These are phyloP conservation scores for Archips crataeganus DNA, from an alignment of 2,888 invertebrate species.

Conservation along the genomic window DNA sequence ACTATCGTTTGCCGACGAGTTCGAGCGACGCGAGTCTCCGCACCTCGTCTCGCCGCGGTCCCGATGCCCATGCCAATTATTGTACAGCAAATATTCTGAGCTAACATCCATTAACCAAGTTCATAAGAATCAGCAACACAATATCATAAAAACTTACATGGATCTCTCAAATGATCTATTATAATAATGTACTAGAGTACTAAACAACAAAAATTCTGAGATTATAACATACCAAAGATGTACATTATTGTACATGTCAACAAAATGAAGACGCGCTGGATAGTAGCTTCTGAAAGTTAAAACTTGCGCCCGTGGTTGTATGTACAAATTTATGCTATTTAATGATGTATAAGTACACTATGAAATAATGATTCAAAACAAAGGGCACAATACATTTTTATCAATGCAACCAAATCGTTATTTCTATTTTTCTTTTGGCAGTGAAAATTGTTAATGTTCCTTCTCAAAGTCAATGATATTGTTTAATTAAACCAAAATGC, in stretches of 20 bases:
- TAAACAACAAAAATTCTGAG: constrained; percentile 2
- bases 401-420: constrained; percentile 11
- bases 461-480: constrained; percentile 21
- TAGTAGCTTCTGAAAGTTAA: neutral
- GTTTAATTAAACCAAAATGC: constrained; percentile 54
- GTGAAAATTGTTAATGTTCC: constrained; percentile 24
- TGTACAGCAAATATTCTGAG: constrained; percentile 52
- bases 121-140: constrained; percentile 73
- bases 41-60: constrained; percentile 10
- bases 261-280: neutral
- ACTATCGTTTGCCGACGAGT: constrained; percentile 12
- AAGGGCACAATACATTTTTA: constrained; percentile 11
- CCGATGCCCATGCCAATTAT: constrained; percentile 39
- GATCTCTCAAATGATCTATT: constrained; percentile 41
- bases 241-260: no score
- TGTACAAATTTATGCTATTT: neutral
- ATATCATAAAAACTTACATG: constrained; percentile 68
- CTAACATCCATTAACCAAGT: constrained; percentile 63
- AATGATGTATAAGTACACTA: neutral
- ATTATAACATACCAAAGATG: neutral
- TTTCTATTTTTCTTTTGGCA: constrained; percentile 28
- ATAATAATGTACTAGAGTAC: constrained; percentile 27
- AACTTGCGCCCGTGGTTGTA: neutral
- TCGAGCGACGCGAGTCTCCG: constrained; percentile 14
- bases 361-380: neutral